Percentiles rank a stretch among this genome's conserved stretches.
Evolutionary conservation across 1,140 invertebrate species (phyloP).

Genomic region (Drosophila mayri): DNA sequence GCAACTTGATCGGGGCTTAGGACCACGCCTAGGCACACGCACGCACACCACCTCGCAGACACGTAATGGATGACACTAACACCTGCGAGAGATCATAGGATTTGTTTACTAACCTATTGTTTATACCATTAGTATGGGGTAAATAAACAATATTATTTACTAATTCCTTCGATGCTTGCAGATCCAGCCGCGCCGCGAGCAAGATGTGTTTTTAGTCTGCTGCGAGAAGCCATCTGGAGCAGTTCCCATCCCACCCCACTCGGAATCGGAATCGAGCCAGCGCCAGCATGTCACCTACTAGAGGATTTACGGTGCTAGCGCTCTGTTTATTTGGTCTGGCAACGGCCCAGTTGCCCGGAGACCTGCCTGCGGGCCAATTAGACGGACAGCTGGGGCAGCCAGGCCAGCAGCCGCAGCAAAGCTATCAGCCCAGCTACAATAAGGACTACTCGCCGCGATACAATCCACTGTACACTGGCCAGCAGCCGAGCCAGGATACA

Average conservation of each 20-base stretch:
- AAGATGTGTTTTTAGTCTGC: slow-evolving; percentile 73
- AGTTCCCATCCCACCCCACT: slow-evolving; percentile 30
- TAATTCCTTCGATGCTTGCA: slow-evolving; percentile 52
- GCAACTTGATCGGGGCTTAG: slow-evolving; percentile 11
- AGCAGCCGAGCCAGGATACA: slow-evolving; percentile 52
- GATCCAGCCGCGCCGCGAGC: slow-evolving; percentile 41
- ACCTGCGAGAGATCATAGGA: background rate
- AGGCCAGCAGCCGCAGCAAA: slow-evolving; percentile 50
- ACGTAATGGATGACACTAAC: slow-evolving; percentile 41
- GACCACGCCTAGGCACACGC: slow-evolving; percentile 63
- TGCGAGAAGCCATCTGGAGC: slow-evolving; percentile 31
- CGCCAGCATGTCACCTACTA: slow-evolving; percentile 45
- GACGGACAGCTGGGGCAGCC: slow-evolving; percentile 16
- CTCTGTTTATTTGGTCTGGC: slow-evolving; percentile 45
- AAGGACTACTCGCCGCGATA: slow-evolving; percentile 78
- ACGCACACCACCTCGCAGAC: slow-evolving; percentile 16
- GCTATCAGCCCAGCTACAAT: slow-evolving; percentile 77
- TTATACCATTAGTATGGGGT: slow-evolving; percentile 39
- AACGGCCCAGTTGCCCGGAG: slow-evolving; percentile 57
- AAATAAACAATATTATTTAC: slow-evolving; percentile 62
- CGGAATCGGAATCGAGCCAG: slow-evolving; percentile 33
- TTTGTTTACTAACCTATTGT: slow-evolving; percentile 49
- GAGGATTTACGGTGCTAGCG: slow-evolving; percentile 18
- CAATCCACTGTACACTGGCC: slow-evolving; percentile 76
- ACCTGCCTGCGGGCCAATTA: slow-evolving; percentile 23